Base-by-base conservation (phyloP, 2,888 invertebrate species). In the Dryococelus australis region DNA sequence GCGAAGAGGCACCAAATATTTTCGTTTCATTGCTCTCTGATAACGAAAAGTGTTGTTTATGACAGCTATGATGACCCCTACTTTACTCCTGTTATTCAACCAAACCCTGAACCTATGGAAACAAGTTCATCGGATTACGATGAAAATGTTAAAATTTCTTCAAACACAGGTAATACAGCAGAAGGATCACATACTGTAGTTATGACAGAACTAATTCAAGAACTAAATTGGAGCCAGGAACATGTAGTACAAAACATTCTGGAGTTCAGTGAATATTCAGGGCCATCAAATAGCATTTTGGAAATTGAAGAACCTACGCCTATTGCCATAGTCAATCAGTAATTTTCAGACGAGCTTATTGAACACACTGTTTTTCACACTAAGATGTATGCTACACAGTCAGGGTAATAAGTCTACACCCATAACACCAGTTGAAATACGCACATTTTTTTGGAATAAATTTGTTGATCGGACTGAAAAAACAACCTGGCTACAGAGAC, bases 401-500 rank as follows among this genome's bases (percentile, higher is more conserved):
- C 65, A 6, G n/a, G 65, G 86, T 43, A 86, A 43, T 12, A 26
- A 43, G 86, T 35, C 20, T 78, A 47, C 47, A 47, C 86, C 43
- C 43, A 86, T 81, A 26, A 80, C 78, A 43, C 20, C 16, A 35
- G 43, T 80, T 27, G 86, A 86, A 81, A 86, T 86, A 80, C 26
- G 43, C 47, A 35, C 78, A 47, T 80, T 86, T 43, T n/a, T 16
- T 86, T 81, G 80, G 79, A 43, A 80, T 86, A 28, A 86, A 86
- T 47, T 12, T 86, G n/a, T n/a, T 86, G 43, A 86, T 86, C 81
- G 86, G 86, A 13, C 12, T 86, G 43, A 81, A 86, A 26, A 43
- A 26, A n/a, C 27, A 80, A 47, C 51, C 86, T 26, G 81, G 86
- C 27, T 86, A 86, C 43, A 86, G 80, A 81, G 86, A 86, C 51